These are phyloP conservation scores for Microplitis demolitor DNA, from an alignment of 1,140 invertebrate genomes.

Conservation along the genomic window DNA sequence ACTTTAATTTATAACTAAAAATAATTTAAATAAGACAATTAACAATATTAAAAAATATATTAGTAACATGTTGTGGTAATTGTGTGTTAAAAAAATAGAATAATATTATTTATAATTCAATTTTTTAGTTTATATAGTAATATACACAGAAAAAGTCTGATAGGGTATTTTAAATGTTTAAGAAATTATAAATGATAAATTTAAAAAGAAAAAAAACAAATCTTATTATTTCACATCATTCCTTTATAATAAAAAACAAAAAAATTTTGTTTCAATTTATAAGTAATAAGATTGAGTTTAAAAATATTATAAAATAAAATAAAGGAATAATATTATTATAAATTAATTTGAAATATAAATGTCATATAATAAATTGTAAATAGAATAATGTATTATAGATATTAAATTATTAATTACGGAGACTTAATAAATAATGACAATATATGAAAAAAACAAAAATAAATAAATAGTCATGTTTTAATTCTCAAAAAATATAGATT, in stretches of 20 bases:
- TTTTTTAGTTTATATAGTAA: no score
- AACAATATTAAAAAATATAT: no score
- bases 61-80: no score
- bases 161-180: neutral
- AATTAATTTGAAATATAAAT: slow-evolving; percentile 1
- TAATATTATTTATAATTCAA: no score
- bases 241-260: neutral
- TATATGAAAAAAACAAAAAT: slow-evolving; percentile 37
- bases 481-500: neutral
- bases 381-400: slow-evolving; percentile 51
- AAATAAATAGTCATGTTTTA: neutral
- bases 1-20: no score
- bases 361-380: slow-evolving; percentile 44
- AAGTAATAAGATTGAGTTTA: no score
- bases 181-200: no score
- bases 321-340: slow-evolving; percentile 11
- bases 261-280: no score
- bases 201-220: no score
- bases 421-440: slow-evolving; percentile 57
- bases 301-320: no score
- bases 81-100: no score
- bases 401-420: slow-evolving; percentile 51
- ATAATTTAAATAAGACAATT: no score
- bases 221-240: neutral
- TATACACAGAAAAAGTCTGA: neutral